Conservation (phyloP, 2,888 invertebrate species). For the Sinodicranocentrus sp. region DNA sequence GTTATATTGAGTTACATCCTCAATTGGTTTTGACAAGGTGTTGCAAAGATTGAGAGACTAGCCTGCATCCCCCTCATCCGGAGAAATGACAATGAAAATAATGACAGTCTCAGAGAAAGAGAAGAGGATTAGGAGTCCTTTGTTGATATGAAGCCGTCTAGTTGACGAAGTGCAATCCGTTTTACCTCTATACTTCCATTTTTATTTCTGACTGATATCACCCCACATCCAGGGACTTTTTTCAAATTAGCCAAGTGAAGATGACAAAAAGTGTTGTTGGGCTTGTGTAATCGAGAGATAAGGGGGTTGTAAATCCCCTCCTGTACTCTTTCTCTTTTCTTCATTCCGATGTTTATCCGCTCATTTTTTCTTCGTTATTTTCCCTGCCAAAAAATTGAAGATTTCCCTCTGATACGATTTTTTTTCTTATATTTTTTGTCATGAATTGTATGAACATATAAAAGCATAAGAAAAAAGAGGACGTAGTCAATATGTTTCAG, state of each 20-base stretch:
- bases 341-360: slow-evolving; percentile 76
- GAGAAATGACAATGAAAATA: slow-evolving; percentile 27
- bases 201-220: slow-evolving; percentile 36
- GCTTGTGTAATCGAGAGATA: slow-evolving; percentile 77
- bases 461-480: too few species aligned
- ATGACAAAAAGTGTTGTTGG: slow-evolving; percentile 76
- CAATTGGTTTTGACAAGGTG: slow-evolving; percentile 16
- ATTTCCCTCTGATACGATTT: slow-evolving; percentile 48
- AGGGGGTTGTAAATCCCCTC: slow-evolving; percentile 76
- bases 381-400: slow-evolving; percentile 73
- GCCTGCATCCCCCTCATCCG: slow-evolving; percentile 8
- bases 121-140: slow-evolving; percentile 22
- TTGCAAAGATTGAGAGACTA: neutral
- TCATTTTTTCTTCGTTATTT: slow-evolving; percentile 77
- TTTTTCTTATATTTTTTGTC: too few species aligned
- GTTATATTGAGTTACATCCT: neutral
- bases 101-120: slow-evolving; percentile 25
- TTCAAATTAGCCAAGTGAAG: slow-evolving; percentile 75
- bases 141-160: slow-evolving; percentile 6
- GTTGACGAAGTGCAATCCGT: neutral
- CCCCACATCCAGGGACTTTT: slow-evolving; percentile 24
- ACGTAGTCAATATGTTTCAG: slow-evolving; percentile 9
- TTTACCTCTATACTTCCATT: too few species aligned
- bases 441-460: neutral
- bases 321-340: slow-evolving; percentile 65